Evolutionary conservation across 2,797 vertebrate species (phyloP), one percentile per base, ranked within the genome.

Genomic region (Mormyrus hasselquistii): DNA sequence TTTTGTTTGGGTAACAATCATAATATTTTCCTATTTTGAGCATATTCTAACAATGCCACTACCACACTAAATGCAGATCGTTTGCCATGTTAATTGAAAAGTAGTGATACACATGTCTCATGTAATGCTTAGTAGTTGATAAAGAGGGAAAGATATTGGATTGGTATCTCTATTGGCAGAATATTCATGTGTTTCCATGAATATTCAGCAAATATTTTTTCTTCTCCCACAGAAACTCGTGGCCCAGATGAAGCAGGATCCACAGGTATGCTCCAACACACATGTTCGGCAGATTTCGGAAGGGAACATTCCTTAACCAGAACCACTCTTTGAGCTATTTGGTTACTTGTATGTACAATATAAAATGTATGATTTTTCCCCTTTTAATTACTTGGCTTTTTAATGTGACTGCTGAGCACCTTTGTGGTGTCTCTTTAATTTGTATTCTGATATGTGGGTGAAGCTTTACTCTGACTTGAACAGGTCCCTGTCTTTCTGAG

Each of bases 171-270:
- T 62, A 62, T 25, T 22, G 10, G 62, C 62, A 29, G 62, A 34
- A 12, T 34, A 29, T 14, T 29, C 62, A 76, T 16, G 73, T 44
- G 29, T 76, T 76, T 7, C 14, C 16, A 41, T 41, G 38, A 41
- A 76, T 76, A 41, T 76, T 76, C 12, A 41, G 38, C 12, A 82
- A 83, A 59, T 44, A 10, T 25, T 29, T 93, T 91, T 88, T 93
- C 93, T 93, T 90, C 94, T 92, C 19, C 92, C 91, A 88, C 92
- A 99, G 98, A 99, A 99, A 99, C 94, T 99, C 95, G 98, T 99
- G 93, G 97, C 98, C 93, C 98, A 99, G 95, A 99, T 99, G 98
- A 99, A 99, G 94, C 98, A 99, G 95, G 98, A 99, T 95, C 98
- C 98, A 88, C 98, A 99, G 98, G 98, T 99, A 97, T 97, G 90